Evolutionary conservation across 2,888 invertebrate species (phyloP), one percentile per base, ranked within the genome.

Genomic region (Orthonevra nobilis): DNA sequence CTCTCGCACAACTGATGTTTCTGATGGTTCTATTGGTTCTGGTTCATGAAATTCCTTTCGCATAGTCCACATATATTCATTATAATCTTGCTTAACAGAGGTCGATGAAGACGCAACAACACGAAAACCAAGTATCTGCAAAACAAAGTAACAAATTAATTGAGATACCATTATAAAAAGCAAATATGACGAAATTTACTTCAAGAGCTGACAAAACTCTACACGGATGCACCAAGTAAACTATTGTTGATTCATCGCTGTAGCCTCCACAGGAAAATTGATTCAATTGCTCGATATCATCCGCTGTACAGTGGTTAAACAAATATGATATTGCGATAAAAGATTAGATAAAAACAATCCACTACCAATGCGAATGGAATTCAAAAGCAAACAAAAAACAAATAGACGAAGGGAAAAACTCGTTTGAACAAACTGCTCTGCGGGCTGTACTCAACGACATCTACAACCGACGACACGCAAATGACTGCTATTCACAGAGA

Each of bases 11-110:
- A 92, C 90, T 84, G 90, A 89, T 61, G 92, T 86, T 74, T 87
- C 87, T 6, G 75, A 77, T 15, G 85, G 82, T 82, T 88, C 85
- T 70, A 87, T 82, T 86, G 95, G 95, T 87, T 96, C 96, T 61
- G 95, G 95, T 70, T 86, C 87, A 52, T 85, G 91, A 87, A 96
- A 96, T 84, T 96, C 95, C 88, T 95, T 95, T 90, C 95, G 93
- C 94, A 96, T 95, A 89, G 96, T 96, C 96, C 96, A 96, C 94
- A 96, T 95, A 85, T 96, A 96, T 87, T 96, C 96, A 91, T 95
- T 95, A 86, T 95, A 95, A 87, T 95, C 95, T 89, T 95, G 95
- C 88, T 95, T 95, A 17, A 95, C 94, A 79, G 94, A 93, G 56
- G 95, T 95, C 63, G 95, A 95, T 81, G 95, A 95, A 10, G 95